Base-by-base conservation (phyloP, 2,888 invertebrate genomes). In the Patella ulyssiponensis region DNA sequence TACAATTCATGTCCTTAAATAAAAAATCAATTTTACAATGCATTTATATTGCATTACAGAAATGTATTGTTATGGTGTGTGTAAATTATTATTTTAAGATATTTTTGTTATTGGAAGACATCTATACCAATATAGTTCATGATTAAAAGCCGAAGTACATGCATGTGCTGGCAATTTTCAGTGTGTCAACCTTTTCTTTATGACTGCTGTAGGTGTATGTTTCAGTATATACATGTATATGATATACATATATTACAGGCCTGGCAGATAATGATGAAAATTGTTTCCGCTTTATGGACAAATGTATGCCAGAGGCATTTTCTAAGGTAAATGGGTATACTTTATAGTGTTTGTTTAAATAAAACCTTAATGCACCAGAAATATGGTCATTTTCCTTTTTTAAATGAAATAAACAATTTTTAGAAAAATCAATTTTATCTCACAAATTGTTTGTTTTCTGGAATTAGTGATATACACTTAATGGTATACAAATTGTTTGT, bases 271-370 rank as follows among this genome's bases (percentile, higher is more conserved):
- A 88, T 76, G 92, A 93, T 87, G 91, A 92, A 75, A 89, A 91
- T 79, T 93, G 92, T 84, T 89, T 86, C 72, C 86, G 92, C 54
- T 93, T 93, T 85, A 80, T 92, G 76, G 91, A 92, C 14, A 88
- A 89, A 78, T 91, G 92, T 79, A 90, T 93, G 90, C 92, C 92
- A 69, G 93, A 93, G 83, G 91, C 92, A 69, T 93, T 93, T 84
- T 90, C 89, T 77, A 93, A 93, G 89, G 91, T 92, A 79, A 54
- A 77, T 70, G 52, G 20, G 15, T 44, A 44, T 44, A 44, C 44
- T 1, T 9, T 44, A 44, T 44, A 44, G 44, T 44, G 44, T 44
- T 44, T 44, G 44, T 44, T 44, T 44, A 44, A 44, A 44, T 44
- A 44, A 9, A 9, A 4, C 44, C 44, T 44, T 44, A 9, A 44